A percentile compares a stretch with the other conserved stretches of the same genome.
Conservation (phyloP, 2,113 vertebrate genomes). For the Ciconia maguari region DNA sequence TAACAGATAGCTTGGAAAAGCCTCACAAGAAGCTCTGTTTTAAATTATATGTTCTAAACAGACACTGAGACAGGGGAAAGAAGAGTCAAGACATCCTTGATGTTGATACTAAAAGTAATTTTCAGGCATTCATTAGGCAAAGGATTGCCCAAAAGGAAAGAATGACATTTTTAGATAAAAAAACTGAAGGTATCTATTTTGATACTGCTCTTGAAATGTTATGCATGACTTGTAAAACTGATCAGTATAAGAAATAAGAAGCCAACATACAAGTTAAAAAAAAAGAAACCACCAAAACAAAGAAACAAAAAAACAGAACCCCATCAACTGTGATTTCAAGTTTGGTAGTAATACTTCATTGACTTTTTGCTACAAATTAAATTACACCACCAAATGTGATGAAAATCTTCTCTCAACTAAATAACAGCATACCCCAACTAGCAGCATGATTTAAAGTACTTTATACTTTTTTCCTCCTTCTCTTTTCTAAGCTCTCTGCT, state of each 20-base stretch:
- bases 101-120: not conserved
- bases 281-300: not conserved
- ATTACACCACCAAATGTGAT: constrained; percentile 10
- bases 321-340: constrained; percentile 16
- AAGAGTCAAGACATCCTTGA: not conserved
- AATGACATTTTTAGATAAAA: not conserved
- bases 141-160: not conserved
- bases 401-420: constrained; percentile 10
- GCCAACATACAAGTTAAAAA: not conserved
- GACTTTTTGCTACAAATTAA: constrained; percentile 36
- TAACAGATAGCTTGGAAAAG: not conserved
- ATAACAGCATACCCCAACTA: not conserved
- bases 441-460: not conserved
- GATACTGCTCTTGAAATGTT: not conserved
- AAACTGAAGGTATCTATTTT: not conserved
- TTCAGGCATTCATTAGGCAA: not conserved
- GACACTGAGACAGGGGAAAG: not conserved
- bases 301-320: not conserved
- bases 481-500: not conserved
- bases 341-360: constrained; percentile 21
- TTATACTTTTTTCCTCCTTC: not conserved
- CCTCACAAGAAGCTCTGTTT: not conserved
- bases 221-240: not conserved
- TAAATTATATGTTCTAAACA: not conserved
- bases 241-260: not conserved